Conservation (phyloP, 2,797 vertebrate species). For the Pelochelys cantorii region DNA sequence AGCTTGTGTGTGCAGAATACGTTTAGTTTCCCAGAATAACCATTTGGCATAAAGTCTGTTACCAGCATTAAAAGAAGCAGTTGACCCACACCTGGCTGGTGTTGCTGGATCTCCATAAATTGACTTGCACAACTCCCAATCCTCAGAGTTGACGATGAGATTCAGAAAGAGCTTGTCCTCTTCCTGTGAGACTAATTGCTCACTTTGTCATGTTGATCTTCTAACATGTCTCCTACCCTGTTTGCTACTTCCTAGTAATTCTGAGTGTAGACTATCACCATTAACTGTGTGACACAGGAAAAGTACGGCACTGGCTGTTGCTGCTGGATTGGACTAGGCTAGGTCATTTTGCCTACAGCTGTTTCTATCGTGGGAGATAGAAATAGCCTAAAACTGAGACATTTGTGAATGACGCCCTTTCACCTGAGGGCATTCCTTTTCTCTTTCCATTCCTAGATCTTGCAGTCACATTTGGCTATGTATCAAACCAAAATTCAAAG, state of each 20-base stretch:
- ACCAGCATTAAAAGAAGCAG: conserved; percentile 52
- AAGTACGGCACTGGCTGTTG: conserved; percentile 19
- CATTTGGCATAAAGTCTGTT: conserved; percentile 64
- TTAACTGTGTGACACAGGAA: conserved; percentile 38
- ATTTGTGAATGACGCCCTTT: conserved; percentile 14
- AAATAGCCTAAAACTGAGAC: not conserved
- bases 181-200: conserved; percentile 44
- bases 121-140: conserved; percentile 24
- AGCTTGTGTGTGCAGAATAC: conserved; percentile 39
- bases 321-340: conserved; percentile 32
- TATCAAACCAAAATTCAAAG: conserved; percentile 54
- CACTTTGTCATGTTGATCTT: conserved; percentile 57
- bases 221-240: not conserved
- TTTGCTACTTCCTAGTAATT: conserved; percentile 26
- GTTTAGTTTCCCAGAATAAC: conserved; percentile 53
- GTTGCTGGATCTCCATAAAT: conserved; percentile 38
- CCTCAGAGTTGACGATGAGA: conserved; percentile 35
- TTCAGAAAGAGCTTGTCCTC: conserved; percentile 31
- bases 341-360: conserved; percentile 23
- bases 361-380: not conserved
- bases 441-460: conserved; percentile 3
- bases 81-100: not conserved
- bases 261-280: conserved; percentile 27
- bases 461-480: not conserved
- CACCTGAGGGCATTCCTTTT: not conserved